Conservation (phyloP, 2,797 vertebrate species). For the Jordanella pulchra region DNA sequence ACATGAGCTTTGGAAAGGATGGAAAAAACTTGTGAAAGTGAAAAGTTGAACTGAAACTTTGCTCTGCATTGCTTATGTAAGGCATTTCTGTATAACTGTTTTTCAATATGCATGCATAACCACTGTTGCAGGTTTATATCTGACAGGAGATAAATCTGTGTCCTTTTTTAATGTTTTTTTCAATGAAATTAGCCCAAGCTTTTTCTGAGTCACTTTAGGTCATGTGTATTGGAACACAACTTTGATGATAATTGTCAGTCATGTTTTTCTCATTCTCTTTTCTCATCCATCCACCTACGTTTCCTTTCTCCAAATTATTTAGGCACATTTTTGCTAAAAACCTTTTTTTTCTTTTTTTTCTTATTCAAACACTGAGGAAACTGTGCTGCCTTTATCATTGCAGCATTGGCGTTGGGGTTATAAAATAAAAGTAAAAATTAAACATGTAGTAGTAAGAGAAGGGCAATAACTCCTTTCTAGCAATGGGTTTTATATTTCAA, state of each 20-base stretch:
- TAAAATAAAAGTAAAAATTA: background rate
- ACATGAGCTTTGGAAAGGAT: background rate
- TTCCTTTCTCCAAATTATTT: conserved; percentile 61
- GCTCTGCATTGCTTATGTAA: conserved; percentile 4
- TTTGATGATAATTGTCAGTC: conserved; percentile 34
- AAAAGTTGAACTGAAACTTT: conserved; percentile 33
- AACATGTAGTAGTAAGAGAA: background rate
- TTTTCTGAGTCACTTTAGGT: conserved; percentile 23
- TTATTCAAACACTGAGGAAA: conserved; percentile 20
- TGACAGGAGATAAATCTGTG: background rate
- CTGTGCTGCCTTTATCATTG: background rate
- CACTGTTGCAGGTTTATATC: conserved; percentile 6
- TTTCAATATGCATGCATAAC: conserved; percentile 11
- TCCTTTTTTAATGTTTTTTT: background rate
- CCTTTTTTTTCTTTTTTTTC: conserved; percentile 37
- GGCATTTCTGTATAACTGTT: conserved; percentile 6
- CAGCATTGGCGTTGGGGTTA: background rate
- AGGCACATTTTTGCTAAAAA: conserved; percentile 60
- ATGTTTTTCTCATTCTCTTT: conserved; percentile 58
- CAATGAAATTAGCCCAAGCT: background rate
- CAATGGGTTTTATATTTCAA: background rate
- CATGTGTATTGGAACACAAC: conserved; percentile 19
- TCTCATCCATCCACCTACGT: conserved; percentile 14
- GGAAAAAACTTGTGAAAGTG: conserved; percentile 5
- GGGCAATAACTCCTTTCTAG: background rate